Base-by-base conservation (phyloP, 2,113 vertebrate genomes). In the Casuarius casuarius region DNA sequence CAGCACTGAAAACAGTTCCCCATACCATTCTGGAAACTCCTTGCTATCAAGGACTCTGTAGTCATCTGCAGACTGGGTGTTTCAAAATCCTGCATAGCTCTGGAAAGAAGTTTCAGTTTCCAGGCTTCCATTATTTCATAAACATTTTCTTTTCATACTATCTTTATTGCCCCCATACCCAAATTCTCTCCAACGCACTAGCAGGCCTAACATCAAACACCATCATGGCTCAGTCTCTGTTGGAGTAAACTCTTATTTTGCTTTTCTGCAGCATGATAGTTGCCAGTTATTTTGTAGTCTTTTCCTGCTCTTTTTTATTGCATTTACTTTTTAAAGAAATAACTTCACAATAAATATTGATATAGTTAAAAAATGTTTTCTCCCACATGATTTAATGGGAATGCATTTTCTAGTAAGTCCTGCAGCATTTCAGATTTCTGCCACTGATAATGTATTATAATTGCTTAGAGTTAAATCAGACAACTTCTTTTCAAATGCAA, bases 391-490 rank as follows among this genome's bases (percentile, higher is more conserved):
- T 92, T 94, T 87, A 83, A 84, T 12, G 8, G 48, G 7, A 92
- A 87, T 21, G 62, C 6, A 63, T 83, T 77, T 65, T 76, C 70
- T 73, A 62, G 17, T 82, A 79, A 92, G 35, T 33, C 92, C 29
- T 58, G 92, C 68, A 54, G 13, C 10, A 65, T 77, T 88, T 93
- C 61, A 79, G 46, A 79, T 63, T 93, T 94, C 44, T 7, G 54
- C 9, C 35, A 59, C 40, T 56, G 76, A 61, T 87, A 71, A 96
- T 92, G 90, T 74, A 92, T 54, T 71, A 29, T 66, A 91, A 96
- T 86, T 95, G 25, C 22, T 70, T 56, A 58, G 29, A 65, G 22
- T 93, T 75, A 90, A 80, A 85, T 79, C 82, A 68, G 61, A 77
- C 31, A 26, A 56, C 28, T 5, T 80, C 26, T 84, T 65, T 92